Conservation (phyloP, 2,888 invertebrate species). For the Sturmia bella region DNA sequence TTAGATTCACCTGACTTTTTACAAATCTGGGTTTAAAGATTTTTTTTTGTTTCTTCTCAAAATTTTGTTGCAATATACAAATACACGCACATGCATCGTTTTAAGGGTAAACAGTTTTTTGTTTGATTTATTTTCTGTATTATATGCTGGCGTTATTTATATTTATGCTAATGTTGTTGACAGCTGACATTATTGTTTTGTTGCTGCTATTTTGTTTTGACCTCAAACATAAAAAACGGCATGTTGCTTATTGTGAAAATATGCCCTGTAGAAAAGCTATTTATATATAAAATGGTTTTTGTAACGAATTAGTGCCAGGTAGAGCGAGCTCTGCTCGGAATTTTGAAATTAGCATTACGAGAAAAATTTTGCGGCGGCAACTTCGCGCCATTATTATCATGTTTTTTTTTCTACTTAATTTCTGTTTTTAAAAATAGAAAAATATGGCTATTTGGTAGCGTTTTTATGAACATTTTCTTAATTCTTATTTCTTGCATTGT, state of each 20-base stretch:
- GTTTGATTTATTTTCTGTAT: neutral
- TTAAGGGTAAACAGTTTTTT: conserved; percentile 22
- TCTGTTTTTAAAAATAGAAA: too few relatives aligned
- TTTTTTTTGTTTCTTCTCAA: neutral
- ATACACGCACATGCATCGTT: too few relatives aligned
- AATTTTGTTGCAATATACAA: conserved; percentile 21
- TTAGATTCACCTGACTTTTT: neutral
- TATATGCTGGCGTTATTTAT: conserved; percentile 29
- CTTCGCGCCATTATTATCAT: too few relatives aligned
- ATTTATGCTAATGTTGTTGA: conserved; percentile 48
- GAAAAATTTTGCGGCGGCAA: too few relatives aligned
- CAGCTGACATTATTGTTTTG: conserved; percentile 46
- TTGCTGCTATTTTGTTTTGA: conserved; percentile 25
- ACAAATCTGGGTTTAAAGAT: conserved; percentile 3
- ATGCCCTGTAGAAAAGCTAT: neutral
- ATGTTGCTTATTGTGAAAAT: neutral
- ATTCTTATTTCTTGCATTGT: too few relatives aligned
- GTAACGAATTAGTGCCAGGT: too few relatives aligned
- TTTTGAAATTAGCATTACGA: too few relatives aligned
- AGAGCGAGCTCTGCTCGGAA: too few relatives aligned
- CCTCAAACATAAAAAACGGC: conserved; percentile 26
- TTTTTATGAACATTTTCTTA: too few relatives aligned
- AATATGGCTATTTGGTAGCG: too few relatives aligned
- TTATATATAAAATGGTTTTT: neutral
- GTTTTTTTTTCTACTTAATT: too few relatives aligned